Evolutionary conservation across 2,888 invertebrate species (phyloP).

Genomic region (Cephus runcator): DNA sequence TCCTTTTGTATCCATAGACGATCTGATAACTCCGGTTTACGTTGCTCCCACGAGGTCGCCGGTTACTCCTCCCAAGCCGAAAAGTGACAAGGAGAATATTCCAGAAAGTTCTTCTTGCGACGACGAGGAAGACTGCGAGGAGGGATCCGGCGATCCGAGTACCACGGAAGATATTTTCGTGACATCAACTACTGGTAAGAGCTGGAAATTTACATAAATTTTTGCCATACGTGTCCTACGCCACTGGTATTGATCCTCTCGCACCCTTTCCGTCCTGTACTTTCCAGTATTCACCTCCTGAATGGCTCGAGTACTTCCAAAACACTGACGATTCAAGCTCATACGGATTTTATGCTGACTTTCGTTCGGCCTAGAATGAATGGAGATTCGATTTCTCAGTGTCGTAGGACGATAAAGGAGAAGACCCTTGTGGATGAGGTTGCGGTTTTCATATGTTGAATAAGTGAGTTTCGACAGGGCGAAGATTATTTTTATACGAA

Average conservation of each 20-base stretch:
- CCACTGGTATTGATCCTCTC: conserved; percentile 33
- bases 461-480: background rate
- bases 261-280: conserved; percentile 11
- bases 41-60: conserved; percentile 83
- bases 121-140: conserved; percentile 85
- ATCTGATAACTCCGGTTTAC: conserved; percentile 92
- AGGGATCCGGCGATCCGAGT: conserved; percentile 80
- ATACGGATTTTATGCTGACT: background rate
- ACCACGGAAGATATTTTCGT: conserved; percentile 72
- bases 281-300: conserved; percentile 3
- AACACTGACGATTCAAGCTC: background rate
- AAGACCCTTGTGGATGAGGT: background rate
- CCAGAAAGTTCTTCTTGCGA: conserved; percentile 70
- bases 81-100: conserved; percentile 49
- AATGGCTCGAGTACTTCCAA: conserved; percentile 1
- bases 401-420: background rate
- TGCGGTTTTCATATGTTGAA: background rate
- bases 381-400: background rate
- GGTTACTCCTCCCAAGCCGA: conserved; percentile 56
- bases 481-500: background rate
- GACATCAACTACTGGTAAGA: conserved; percentile 63
- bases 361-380: background rate
- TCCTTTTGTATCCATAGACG: conserved; percentile 69
- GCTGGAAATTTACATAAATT: conserved; percentile 59
- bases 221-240: conserved; percentile 12